A percentile compares a stretch with the other conserved stretches of the same genome.
Evolutionary conservation across 2,888 invertebrate genomes (phyloP).

Genomic region (Endotricha flammealis): DNA sequence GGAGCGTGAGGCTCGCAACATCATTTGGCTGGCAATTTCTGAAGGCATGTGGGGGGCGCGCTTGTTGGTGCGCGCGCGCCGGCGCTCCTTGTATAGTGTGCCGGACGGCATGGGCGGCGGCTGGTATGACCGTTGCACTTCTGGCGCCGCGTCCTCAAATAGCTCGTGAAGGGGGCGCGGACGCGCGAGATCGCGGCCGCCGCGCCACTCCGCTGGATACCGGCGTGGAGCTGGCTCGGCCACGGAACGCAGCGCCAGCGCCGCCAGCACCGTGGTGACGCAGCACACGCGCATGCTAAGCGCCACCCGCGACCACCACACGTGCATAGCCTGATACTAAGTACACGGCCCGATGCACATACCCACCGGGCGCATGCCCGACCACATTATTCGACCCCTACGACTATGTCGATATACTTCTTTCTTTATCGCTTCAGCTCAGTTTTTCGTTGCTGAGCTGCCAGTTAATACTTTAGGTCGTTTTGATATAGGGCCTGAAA

Average conservation of each 20-base stretch:
- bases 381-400: conserved; percentile 61
- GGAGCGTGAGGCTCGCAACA: conserved; percentile 86
- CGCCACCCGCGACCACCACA: conserved; percentile 54
- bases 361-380: conserved; percentile 60
- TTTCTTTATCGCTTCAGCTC: conserved; percentile 33
- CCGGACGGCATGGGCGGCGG: conserved; percentile 42
- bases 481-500: conserved; percentile 29
- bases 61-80: conserved; percentile 53
- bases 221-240: conserved; percentile 60
- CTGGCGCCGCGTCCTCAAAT: conserved; percentile 52
- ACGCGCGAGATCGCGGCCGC: conserved; percentile 45
- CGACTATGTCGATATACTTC: conserved; percentile 24
- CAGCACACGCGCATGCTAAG: conserved; percentile 67
- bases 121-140: conserved; percentile 30
- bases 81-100: conserved; percentile 54
- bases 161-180: conserved; percentile 58
- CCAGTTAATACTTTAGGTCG: conserved; percentile 3
- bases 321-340: conserved; percentile 61
- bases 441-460: conserved; percentile 18
- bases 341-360: conserved; percentile 53
- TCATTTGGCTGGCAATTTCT: conserved; percentile 85
- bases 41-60: conserved; percentile 66
- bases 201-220: conserved; percentile 55
- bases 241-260: conserved; percentile 60
- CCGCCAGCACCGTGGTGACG: conserved; percentile 60